Conservation (phyloP, 2,888 invertebrate genomes). For the Teinopalpus imperialis region DNA sequence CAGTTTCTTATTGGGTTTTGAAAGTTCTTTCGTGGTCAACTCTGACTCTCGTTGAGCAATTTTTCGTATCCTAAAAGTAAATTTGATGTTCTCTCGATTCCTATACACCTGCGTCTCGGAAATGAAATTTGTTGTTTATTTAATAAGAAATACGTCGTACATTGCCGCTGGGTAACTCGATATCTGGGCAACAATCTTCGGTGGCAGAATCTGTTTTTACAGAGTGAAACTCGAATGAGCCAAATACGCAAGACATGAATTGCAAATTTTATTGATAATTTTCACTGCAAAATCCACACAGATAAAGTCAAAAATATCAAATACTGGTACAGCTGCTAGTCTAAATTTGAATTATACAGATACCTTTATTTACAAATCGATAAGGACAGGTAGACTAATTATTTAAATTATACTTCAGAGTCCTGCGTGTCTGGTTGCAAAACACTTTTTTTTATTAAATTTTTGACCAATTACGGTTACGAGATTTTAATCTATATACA, state of each 20-base stretch:
- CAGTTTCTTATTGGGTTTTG: constrained; percentile 71
- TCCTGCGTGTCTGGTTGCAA: constrained; percentile 67
- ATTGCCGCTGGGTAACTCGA: constrained; percentile 24
- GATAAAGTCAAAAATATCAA: no score
- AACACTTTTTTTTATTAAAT: constrained; percentile 69
- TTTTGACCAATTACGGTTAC: constrained; percentile 66
- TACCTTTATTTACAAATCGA: constrained; percentile 55
- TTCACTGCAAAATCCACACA: not conserved
- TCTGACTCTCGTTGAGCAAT: constrained; percentile 54
- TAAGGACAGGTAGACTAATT: constrained; percentile 64
- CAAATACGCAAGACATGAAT: constrained; percentile 1
- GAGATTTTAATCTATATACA: constrained; percentile 58
- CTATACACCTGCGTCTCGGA: constrained; percentile 46
- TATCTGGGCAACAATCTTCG: constrained; percentile 26
- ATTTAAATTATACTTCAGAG: constrained; percentile 59
- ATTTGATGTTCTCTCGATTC: no score
- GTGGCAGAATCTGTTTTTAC: constrained; percentile 25
- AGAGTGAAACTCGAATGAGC: constrained; percentile 14
- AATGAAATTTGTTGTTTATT: constrained; percentile 44
- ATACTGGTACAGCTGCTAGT: constrained; percentile 44
- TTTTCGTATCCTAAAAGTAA: constrained; percentile 26
- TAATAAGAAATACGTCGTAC: constrained; percentile 33
- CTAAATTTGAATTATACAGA: constrained; percentile 51
- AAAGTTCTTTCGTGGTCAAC: constrained; percentile 58
- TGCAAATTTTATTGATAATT: constrained; percentile 5